Evolutionary conservation across 1,140 invertebrate genomes (phyloP).

Genomic region (Drosophila repleta): DNA sequence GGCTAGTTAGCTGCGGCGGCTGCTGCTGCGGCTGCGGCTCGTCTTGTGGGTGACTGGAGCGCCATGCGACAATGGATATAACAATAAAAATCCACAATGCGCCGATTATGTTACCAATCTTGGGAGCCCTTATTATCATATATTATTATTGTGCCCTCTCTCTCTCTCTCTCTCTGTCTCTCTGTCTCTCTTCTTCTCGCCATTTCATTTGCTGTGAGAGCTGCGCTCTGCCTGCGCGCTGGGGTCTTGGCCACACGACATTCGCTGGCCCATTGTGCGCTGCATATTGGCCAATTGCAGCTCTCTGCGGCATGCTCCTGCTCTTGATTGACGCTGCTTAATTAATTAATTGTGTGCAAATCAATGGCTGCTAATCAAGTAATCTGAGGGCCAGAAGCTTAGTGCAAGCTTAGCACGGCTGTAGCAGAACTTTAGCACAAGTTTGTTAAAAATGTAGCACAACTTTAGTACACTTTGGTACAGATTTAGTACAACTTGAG

Average conservation of each 20-base stretch:
- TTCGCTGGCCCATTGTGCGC: constrained; percentile 26
- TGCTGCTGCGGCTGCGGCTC: background rate
- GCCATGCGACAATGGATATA: constrained; percentile 57
- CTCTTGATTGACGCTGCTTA: background rate
- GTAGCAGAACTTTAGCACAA: too few relatives aligned
- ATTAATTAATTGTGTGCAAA: constrained; percentile 1
- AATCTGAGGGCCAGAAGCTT: too few relatives aligned
- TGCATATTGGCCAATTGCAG: constrained; percentile 26
- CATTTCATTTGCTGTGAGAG: constrained; percentile 18
- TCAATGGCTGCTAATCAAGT: too few relatives aligned
- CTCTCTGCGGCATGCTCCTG: constrained; percentile 2
- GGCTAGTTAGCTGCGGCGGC: constrained; percentile 10
- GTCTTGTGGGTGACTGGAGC: constrained; percentile 54
- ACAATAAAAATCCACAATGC: constrained; percentile 73
- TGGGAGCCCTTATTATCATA: constrained; percentile 54
- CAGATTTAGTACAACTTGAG: too few relatives aligned
- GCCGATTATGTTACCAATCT: constrained; percentile 79
- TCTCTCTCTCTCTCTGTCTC: too few relatives aligned
- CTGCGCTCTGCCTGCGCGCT: background rate
- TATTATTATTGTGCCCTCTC: constrained; percentile 40
- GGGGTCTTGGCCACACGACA: constrained; percentile 34
- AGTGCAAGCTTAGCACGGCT: too few relatives aligned
- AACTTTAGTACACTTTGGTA: too few relatives aligned
- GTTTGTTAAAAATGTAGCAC: too few relatives aligned
- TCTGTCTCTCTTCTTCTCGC: background rate